These are phyloP conservation scores for Callipepla squamata DNA, from an alignment of 2,113 vertebrate genomes.

Conservation along the genomic window DNA sequence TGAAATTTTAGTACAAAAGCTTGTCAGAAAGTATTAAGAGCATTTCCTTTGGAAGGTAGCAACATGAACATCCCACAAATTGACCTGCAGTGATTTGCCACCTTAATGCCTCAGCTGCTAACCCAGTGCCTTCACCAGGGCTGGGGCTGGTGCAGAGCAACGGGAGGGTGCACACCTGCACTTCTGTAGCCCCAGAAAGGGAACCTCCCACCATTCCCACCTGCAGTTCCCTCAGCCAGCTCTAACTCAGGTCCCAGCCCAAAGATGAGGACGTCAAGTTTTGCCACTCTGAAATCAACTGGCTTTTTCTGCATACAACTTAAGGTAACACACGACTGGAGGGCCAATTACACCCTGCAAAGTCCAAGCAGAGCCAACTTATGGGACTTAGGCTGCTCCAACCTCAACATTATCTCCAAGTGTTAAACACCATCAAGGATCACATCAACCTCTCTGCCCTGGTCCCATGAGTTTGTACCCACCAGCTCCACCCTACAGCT, in stretches of 20 bases:
- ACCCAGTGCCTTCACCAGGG: fast-evolving
- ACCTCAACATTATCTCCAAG: background rate
- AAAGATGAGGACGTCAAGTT: background rate
- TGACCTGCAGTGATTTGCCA: background rate
- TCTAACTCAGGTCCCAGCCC: background rate
- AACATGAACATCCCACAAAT: background rate
- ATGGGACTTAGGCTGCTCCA: fast-evolving
- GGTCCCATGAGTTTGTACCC: background rate
- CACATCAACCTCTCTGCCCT: background rate
- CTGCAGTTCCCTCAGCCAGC: background rate
- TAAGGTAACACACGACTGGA: background rate
- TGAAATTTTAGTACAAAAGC: background rate
- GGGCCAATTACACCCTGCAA: fast-evolving
- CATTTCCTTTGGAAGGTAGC: background rate
- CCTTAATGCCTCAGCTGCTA: background rate
- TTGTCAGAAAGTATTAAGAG: background rate
- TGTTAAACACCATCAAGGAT: background rate
- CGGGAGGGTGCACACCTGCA: fast-evolving
- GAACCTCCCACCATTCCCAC: background rate
- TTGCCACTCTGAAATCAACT: background rate
- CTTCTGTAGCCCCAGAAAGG: background rate
- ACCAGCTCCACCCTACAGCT: background rate
- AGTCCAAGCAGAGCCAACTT: background rate
- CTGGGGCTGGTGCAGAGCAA: background rate
- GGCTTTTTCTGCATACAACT: background rate